Evolutionary conservation across 2,888 invertebrate genomes (phyloP).

Genomic region (Penaeus monodon): DNA sequence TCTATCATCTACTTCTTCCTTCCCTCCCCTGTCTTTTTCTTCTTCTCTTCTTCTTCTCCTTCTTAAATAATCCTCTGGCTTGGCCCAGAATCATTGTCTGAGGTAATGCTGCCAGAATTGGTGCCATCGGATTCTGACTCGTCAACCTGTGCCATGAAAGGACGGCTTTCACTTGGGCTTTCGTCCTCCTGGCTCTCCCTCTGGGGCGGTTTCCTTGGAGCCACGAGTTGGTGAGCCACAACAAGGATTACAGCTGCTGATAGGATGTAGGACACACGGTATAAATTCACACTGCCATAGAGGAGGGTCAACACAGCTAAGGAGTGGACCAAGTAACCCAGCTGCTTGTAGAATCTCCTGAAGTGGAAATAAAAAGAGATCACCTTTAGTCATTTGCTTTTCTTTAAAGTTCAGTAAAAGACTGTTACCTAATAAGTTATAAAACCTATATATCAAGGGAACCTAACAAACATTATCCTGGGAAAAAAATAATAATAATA

Average conservation of each 20-base stretch:
- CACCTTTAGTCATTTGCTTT: not conserved
- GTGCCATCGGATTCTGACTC: not conserved
- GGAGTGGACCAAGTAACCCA: slow-evolving; percentile 30
- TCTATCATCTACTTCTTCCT: no score
- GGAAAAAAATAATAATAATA: no score
- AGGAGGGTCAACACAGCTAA: slow-evolving; percentile 30
- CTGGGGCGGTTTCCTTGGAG: slow-evolving; percentile 13
- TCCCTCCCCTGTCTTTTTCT: no score
- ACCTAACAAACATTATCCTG: no score
- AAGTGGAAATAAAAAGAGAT: not conserved
- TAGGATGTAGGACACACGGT: slow-evolving; percentile 49
- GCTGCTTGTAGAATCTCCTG: slow-evolving; percentile 31
- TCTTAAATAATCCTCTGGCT: no score
- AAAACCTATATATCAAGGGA: no score
- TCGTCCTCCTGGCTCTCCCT: not conserved
- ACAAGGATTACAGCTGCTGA: slow-evolving; percentile 20
- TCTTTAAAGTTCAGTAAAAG: no score
- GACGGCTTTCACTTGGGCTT: slow-evolving; percentile 5
- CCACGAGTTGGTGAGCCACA: slow-evolving; percentile 40
- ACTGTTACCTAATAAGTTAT: no score
- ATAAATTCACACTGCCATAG: slow-evolving; percentile 52
- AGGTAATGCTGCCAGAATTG: no score
- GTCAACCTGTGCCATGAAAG: slow-evolving; percentile 2
- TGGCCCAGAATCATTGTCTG: no score
- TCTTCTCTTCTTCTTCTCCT: no score